These are phyloP conservation scores for Oscheius sp. DNA, from an alignment of 1,140 invertebrate species.

Conservation along the genomic window DNA sequence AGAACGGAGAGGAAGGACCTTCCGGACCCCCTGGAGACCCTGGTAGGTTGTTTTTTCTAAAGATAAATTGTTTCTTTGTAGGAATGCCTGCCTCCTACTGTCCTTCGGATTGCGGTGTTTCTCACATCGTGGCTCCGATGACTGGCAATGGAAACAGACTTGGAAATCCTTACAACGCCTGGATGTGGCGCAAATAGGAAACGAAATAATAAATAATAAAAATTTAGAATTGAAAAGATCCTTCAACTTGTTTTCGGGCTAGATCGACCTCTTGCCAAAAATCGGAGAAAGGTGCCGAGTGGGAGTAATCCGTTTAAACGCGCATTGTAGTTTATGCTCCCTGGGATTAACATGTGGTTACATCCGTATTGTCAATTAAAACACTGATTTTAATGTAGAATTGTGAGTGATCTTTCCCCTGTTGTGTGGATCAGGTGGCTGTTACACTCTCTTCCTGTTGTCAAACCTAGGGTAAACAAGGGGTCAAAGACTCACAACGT, in stretches of 20 bases:
- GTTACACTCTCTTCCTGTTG: not conserved
- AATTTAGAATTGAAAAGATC: too few species aligned
- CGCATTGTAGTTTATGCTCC: too few species aligned
- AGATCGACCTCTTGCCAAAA: too few species aligned
- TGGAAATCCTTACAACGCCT: not conserved
- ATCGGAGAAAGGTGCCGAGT: too few species aligned
- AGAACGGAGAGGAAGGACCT: conserved; percentile 39
- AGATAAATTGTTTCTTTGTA: conserved; percentile 5
- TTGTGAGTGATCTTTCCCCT: not conserved
- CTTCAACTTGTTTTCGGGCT: too few species aligned
- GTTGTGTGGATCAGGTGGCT: too few species aligned
- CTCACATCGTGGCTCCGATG: conserved; percentile 45
- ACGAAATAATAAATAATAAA: too few species aligned
- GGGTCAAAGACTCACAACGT: conserved; percentile 62
- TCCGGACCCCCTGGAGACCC: conserved; percentile 48
- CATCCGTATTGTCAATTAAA: too few species aligned
- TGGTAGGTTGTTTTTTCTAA: conserved; percentile 11
- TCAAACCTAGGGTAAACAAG: not conserved
- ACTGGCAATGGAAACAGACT: not conserved
- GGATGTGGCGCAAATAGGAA: not conserved
- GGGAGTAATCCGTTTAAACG: too few species aligned
- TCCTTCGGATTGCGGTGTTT: conserved; percentile 49
- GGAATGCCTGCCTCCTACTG: conserved; percentile 45
- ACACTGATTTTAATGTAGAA: not conserved
- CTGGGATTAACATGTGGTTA: too few species aligned